Conservation (phyloP, 2,888 invertebrate species). For the Microplitis manilae region DNA sequence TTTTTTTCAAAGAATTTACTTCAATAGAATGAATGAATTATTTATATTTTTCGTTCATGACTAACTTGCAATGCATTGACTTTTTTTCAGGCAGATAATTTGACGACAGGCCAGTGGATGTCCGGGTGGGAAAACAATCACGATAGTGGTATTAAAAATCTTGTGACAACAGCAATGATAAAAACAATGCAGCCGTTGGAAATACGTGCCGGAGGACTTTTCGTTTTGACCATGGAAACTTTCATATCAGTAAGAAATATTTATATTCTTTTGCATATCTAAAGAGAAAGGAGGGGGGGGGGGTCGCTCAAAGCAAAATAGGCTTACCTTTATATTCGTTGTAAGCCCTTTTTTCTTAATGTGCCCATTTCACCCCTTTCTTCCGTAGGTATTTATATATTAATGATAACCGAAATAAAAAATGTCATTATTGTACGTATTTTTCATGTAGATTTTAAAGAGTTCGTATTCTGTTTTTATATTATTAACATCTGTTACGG, state of each 20-base stretch:
- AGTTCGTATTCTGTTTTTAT: background rate
- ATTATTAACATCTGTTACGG: background rate
- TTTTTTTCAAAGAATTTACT: too few relatives aligned
- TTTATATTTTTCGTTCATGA: too few relatives aligned
- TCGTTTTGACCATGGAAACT: constrained; percentile 54
- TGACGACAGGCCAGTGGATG: constrained; percentile 54
- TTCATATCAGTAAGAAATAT: constrained; percentile 53
- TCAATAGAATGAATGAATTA: too few relatives aligned
- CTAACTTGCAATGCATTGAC: background rate
- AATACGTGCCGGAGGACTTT: constrained; percentile 56
- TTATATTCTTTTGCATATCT: background rate
- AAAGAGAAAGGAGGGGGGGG: too few relatives aligned
- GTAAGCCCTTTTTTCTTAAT: too few relatives aligned
- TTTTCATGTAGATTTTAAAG: background rate
- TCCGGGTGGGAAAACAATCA: constrained; percentile 54
- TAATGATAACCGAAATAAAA: background rate
- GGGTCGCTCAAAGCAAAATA: too few relatives aligned
- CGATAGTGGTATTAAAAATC: constrained; percentile 34
- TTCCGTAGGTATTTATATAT: background rate
- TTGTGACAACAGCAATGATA: constrained; percentile 55
- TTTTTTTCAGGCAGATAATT: constrained; percentile 36
- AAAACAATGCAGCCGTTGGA: constrained; percentile 49
- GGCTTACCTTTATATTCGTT: too few relatives aligned
- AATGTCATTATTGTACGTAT: background rate
- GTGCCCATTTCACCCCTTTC: too few relatives aligned